A percentile compares a stretch with the other conserved stretches of the same genome.
Conservation (phyloP, 2,797 vertebrate species). For the Thripadectes ignobilis region DNA sequence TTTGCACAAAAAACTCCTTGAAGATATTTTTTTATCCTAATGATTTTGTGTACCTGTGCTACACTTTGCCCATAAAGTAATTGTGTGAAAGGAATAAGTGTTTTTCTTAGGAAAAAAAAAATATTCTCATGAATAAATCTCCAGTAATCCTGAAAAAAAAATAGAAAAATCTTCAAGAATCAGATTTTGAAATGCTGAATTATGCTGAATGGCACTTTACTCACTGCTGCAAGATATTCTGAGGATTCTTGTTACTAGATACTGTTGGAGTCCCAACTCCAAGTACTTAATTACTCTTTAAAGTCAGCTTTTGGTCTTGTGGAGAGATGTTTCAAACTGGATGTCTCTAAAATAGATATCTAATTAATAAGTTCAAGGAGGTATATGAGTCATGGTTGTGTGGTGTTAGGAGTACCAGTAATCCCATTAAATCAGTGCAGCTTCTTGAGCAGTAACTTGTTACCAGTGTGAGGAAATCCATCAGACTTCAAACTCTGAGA, state of each 20-base stretch:
- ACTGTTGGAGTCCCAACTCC: neutral
- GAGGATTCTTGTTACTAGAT: neutral
- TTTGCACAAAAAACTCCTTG: neutral
- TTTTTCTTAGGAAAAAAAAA: neutral
- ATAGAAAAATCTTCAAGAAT: neutral
- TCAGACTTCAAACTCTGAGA: neutral
- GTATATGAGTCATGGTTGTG: conserved; percentile 6
- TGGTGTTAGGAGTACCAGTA: neutral
- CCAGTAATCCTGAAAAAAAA: neutral
- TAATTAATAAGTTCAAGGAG: neutral
- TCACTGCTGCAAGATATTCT: neutral
- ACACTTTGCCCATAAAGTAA: neutral
- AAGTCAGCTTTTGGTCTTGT: conserved; percentile 17
- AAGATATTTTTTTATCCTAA: neutral
- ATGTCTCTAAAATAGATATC: conserved; percentile 13
- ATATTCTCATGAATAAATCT: neutral
- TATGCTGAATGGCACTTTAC: neutral
- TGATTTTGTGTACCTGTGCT: neutral
- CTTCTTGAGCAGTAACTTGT: neutral
- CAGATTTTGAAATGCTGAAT: neutral
- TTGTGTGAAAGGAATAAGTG: neutral
- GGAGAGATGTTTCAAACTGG: conserved; percentile 7
- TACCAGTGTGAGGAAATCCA: neutral
- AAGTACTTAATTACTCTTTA: neutral
- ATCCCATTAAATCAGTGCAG: neutral